Base-by-base conservation (phyloP, 2,113 vertebrate species). In the Bubo scandiacus region DNA sequence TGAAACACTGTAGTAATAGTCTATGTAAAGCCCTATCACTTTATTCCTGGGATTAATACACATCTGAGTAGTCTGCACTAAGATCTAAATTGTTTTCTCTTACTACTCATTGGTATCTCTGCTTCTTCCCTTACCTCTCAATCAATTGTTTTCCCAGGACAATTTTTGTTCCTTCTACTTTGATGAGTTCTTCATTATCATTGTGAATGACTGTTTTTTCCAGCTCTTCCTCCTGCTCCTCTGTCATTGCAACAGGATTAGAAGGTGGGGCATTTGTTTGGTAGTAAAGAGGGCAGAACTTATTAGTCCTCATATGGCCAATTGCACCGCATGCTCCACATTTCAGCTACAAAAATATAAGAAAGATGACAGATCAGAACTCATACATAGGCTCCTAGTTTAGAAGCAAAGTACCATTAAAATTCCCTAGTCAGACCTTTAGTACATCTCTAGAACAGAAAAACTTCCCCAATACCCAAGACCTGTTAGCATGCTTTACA, bases 281-380 rank as follows among this genome's bases (percentile, higher is more conserved):
- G 97, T 99, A 99, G 98, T 99, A 99, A 30, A 99, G 98, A 6
- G 99, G 99, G 94, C 99, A 99, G 97, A 99, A 99, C 90, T 99
- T 99, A 97, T 99, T 99, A 96, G 99, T 99, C 91, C 99, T 99
- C 99, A 99, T 99, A 97, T 99, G 99, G 36, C 99, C 99, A 25
- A 99, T 99, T 83, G 99, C 99, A 80, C 99, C 99, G 96, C 99
- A 99, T 1, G 99, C 99, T 32, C 99, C 99, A 95, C 99, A 99
- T 98, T 99, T 99, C 45, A 99, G 97, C 99, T 99, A 94, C 36
- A 92, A 93, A 94, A 96, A 70, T 52, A 70, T 40, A 74, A 94
- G 61, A 59, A 77, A 65, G 20, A 38, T 45, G 36, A 86, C 27
- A 74, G 15, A 34, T 67, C 63, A 72, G 34, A 58, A 81, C 62